Evolutionary conservation across 37 sponge, comb jelly and placozoan species (phyloP).

Genomic region (Corticium candelabrum): DNA sequence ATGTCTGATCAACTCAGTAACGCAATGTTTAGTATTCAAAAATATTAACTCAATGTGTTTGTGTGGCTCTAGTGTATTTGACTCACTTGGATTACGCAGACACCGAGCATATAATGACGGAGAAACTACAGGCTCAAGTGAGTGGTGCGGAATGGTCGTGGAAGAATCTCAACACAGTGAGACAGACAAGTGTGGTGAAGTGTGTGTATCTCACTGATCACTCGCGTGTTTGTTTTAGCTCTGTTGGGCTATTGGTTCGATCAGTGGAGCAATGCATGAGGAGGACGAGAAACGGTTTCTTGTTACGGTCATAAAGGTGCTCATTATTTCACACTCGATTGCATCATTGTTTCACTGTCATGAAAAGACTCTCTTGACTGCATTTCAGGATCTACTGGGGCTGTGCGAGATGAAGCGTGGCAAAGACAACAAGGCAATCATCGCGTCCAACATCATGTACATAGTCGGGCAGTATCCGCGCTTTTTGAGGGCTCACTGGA

Average conservation of each 20-base stretch:
- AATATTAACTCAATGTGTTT: no score
- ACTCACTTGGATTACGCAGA: slow-evolving; percentile 91
- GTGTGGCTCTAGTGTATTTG: slow-evolving; percentile 86
- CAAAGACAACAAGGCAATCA: slow-evolving; percentile 98
- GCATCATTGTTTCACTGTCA: background rate
- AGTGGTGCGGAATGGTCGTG: slow-evolving; percentile 96
- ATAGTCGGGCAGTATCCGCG: slow-evolving; percentile 98
- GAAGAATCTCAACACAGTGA: slow-evolving; percentile 96
- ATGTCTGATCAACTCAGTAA: no score
- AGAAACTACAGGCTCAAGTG: slow-evolving; percentile 85
- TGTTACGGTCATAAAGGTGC: slow-evolving; percentile 92
- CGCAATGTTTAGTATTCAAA: no score
- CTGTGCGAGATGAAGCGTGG: slow-evolving; percentile 93
- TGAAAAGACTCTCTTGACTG: background rate
- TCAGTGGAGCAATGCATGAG: slow-evolving; percentile 98
- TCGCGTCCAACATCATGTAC: slow-evolving; percentile 99
- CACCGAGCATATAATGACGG: slow-evolving; percentile 93
- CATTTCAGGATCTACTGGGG: slow-evolving; percentile 66
- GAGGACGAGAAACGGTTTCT: slow-evolving; percentile 98
- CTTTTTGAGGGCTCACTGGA: slow-evolving; percentile 97
- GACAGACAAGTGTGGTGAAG: background rate
- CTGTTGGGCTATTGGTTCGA: slow-evolving; percentile 99
- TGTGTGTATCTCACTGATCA: background rate
- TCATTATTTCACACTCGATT: background rate
- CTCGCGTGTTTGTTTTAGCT: slow-evolving; percentile 34